These are phyloP conservation scores for Bombus huntii DNA, from an alignment of 1,140 invertebrate genomes.

Conservation along the genomic window DNA sequence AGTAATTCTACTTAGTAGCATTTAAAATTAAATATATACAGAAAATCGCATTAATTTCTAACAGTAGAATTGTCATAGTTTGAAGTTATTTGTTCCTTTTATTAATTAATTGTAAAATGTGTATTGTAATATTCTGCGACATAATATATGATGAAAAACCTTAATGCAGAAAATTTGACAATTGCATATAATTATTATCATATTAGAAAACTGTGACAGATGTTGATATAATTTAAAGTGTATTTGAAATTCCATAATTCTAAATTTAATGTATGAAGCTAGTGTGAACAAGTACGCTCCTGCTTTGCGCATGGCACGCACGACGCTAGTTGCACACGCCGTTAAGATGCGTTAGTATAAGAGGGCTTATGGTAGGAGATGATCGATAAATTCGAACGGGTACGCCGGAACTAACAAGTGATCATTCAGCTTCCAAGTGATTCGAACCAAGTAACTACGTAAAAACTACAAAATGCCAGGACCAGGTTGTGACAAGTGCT, in stretches of 20 bases:
- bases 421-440: slow-evolving; percentile 42
- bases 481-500: slow-evolving; percentile 77
- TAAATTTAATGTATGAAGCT: not conserved
- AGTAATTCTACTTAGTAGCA: no score
- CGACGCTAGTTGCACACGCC: slow-evolving; percentile 73
- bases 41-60: not conserved
- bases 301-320: slow-evolving; percentile 75
- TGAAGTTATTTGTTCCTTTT: not conserved
- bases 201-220: not conserved
- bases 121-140: not conserved
- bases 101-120: not conserved
- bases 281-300: slow-evolving; percentile 31
- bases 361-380: slow-evolving; percentile 65
- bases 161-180: not conserved
- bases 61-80: not conserved
- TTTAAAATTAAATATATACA: not conserved
- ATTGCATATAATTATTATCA: not conserved
- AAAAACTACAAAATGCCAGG: slow-evolving; percentile 73
- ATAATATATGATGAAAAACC: not conserved
- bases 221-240: not conserved
- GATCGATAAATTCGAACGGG: slow-evolving; percentile 79
- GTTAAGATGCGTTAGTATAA: slow-evolving; percentile 59
- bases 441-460: slow-evolving; percentile 29
- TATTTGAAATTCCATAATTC: not conserved
- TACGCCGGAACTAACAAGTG: slow-evolving; percentile 60